A percentile compares a stretch with the other conserved stretches of the same genome.
Conservation (phyloP, 2,888 invertebrate species). For the Drosophila basisetae region DNA sequence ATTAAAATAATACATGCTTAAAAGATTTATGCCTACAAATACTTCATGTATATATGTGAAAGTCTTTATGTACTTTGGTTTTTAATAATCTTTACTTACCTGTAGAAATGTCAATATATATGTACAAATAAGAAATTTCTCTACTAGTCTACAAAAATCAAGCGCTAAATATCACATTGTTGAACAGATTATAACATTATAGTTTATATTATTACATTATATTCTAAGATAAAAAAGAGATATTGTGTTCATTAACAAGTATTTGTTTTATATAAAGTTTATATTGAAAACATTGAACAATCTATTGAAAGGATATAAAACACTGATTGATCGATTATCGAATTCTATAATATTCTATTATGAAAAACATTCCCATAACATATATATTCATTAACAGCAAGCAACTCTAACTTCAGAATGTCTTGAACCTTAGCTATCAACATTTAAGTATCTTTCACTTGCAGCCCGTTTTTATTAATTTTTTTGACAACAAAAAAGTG, state of each 20-base stretch:
- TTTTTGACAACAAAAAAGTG: background rate
- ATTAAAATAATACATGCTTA: background rate
- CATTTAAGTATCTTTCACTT: constrained; percentile 10
- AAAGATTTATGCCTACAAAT: background rate
- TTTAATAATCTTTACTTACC: background rate
- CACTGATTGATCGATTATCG: background rate
- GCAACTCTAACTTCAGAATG: background rate
- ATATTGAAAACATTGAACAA: background rate
- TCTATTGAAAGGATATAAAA: background rate
- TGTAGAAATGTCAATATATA: background rate
- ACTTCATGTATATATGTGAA: background rate
- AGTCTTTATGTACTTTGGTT: background rate
- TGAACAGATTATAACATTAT: background rate
- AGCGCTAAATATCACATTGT: background rate
- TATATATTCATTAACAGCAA: background rate
- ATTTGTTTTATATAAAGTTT: background rate
- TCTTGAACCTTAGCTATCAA: constrained; percentile 5
- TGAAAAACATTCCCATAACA: background rate
- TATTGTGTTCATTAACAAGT: background rate
- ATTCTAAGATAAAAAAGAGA: background rate
- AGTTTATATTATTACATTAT: too few species aligned
- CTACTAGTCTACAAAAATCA: background rate
- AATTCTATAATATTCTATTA: background rate
- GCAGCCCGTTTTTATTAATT: constrained; percentile 16
- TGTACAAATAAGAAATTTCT: background rate